Evolutionary conservation across 2,113 vertebrate genomes (phyloP).

Genomic region (Nycticebus coucang): DNA sequence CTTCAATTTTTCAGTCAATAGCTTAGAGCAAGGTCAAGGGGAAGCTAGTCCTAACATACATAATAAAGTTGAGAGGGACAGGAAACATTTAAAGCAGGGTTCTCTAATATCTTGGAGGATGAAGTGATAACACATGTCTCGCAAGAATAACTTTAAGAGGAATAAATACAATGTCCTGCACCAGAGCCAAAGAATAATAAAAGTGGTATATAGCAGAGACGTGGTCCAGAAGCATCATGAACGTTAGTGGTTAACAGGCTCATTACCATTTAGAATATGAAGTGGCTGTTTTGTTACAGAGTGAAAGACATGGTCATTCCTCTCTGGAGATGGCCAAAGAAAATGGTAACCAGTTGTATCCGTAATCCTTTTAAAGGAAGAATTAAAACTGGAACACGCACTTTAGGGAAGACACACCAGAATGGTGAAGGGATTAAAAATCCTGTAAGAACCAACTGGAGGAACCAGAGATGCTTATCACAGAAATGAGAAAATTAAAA

Average conservation of each 20-base stretch:
- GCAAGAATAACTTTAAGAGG: neutral
- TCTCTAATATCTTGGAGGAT: neutral
- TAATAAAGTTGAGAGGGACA: neutral
- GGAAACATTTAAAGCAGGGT: neutral
- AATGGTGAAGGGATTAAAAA: neutral
- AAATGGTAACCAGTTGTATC: neutral
- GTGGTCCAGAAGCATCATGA: neutral
- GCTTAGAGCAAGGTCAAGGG: neutral
- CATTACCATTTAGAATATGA: neutral
- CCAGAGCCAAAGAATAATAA: neutral
- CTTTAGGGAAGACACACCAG: neutral
- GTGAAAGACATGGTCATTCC: neutral
- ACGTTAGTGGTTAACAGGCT: neutral
- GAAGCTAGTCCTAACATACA: neutral
- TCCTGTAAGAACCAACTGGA: neutral
- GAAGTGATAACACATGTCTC: neutral
- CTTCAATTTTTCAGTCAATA: neutral
- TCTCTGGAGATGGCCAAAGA: neutral
- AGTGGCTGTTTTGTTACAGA: neutral
- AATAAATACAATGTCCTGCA: neutral
- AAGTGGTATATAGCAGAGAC: neutral
- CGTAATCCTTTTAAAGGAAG: neutral
- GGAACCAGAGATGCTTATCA: neutral
- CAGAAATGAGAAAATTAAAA: slow-evolving; percentile 2
- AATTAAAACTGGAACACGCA: neutral